Base-by-base conservation (phyloP, 2,888 invertebrate species). In the Vandiemenella viatica region DNA sequence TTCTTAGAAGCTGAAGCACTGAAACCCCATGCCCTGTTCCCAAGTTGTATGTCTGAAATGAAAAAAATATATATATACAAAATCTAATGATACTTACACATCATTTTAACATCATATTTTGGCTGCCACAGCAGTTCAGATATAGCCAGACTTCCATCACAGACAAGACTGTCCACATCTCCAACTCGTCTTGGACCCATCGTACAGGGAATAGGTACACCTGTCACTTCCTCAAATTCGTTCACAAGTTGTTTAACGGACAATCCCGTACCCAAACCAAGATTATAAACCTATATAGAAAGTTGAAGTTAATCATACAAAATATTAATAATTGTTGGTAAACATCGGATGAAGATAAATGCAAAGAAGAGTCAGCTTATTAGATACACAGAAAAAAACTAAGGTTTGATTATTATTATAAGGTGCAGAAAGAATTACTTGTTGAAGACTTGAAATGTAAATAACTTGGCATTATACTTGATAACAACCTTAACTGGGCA, bases 11-110 rank as follows among this genome's bases (percentile, higher is more conserved):
- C 61, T 95, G 80, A 55, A 91, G 74, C 5, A 95, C 95, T 0
- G 92, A 89, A 49, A 86, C 84, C 1, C 93, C 92, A 56, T 74
- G 73, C 5, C 95, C 95, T 18, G 91, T 92, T n/a, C 95, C 95
- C 53, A 97, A 71, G 69, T 96, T 96, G 68, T 87, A 97, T 1
- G 83, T 78, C 80, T 87, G 65, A 10, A 56, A 59, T 43, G 41
- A 50, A 45, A 54, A 51, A 50, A 40, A 48, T 46, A 37, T 21
- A 43, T 18, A n/a, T 44, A 15, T n/a, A n/a, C n/a, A n/a, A n/a
- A n/a, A n/a, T n/a, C n/a, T 13, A 15, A 44, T 43, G 43, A 26
- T 55, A 58, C 61, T 63, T 59, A 63, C 63, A 63, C 63, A 63
- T 63, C 40, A 53, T 55, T 42, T 55, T 50, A 26, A 60, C 51